These are phyloP conservation scores for Unio pictorum DNA, from an alignment of 2,888 invertebrate genomes.

Conservation along the genomic window DNA sequence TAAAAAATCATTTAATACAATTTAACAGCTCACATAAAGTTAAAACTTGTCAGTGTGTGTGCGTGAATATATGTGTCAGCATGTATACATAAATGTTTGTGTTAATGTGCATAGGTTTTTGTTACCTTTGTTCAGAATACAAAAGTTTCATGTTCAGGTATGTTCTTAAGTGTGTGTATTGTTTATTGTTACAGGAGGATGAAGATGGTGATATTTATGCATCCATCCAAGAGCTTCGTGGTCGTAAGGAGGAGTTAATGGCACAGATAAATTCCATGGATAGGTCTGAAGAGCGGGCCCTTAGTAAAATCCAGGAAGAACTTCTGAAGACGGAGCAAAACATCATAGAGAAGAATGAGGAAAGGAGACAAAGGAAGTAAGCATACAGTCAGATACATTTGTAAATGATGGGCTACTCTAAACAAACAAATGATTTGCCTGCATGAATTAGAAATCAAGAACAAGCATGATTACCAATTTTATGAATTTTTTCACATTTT, in stretches of 20 bases:
- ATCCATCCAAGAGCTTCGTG: constrained; percentile 66
- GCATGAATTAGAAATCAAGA: too few relatives aligned
- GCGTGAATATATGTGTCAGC: too few relatives aligned
- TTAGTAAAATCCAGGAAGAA: constrained; percentile 43
- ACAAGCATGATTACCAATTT: too few relatives aligned
- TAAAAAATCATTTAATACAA: too few relatives aligned
- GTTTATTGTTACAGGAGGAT: constrained; percentile 47
- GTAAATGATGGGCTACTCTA: too few relatives aligned
- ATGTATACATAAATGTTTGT: too few relatives aligned
- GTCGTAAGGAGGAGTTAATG: constrained; percentile 59
- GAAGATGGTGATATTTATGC: constrained; percentile 68
- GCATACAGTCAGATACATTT: constrained; percentile 18
- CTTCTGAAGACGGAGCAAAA: constrained; percentile 53
- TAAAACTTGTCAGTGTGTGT: too few relatives aligned
- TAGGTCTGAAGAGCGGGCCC: constrained; percentile 38
- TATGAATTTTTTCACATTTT: too few relatives aligned
- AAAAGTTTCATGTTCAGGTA: not conserved
- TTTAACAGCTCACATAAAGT: too few relatives aligned
- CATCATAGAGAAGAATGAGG: constrained; percentile 62
- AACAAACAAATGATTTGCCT: too few relatives aligned
- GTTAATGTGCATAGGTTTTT: too few relatives aligned
- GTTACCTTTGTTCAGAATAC: constrained; percentile 1
- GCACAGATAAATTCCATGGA: constrained; percentile 57
- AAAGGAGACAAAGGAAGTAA: constrained; percentile 61
- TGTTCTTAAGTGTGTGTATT: not conserved